Conservation (phyloP, 2,797 vertebrate genomes). For the Manis javanica region DNA sequence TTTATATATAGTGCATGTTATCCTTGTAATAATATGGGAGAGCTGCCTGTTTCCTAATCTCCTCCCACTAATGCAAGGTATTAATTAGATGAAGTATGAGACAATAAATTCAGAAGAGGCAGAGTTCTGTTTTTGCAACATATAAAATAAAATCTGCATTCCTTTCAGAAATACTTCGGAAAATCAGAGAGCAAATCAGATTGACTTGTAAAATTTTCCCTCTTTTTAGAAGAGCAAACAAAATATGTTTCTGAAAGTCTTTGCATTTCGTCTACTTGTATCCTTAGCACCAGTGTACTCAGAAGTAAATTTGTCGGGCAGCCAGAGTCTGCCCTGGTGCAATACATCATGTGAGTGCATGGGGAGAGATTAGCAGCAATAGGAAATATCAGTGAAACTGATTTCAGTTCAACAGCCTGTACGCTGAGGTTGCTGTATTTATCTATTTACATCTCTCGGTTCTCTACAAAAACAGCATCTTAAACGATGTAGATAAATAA, state of each 20-base stretch:
- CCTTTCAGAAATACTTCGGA: not conserved
- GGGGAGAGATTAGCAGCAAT: constrained; percentile 22
- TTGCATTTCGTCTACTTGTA: not conserved
- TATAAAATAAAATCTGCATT: not conserved
- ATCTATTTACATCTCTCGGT: constrained; percentile 60
- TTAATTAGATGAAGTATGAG: constrained; percentile 16
- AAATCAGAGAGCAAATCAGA: not conserved
- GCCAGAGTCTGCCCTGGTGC: not conserved
- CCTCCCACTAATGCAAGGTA: not conserved
- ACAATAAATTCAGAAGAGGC: constrained; percentile 7
- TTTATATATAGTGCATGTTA: not conserved
- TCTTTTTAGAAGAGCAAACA: constrained; percentile 19
- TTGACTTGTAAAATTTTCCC: not conserved
- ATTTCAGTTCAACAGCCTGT: constrained; percentile 1
- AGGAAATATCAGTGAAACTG: constrained; percentile 59
- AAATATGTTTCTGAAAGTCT: not conserved
- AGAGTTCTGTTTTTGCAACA: not conserved
- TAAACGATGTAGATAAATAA: constrained; percentile 76
- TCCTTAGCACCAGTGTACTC: not conserved
- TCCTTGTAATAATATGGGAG: not conserved
- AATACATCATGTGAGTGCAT: not conserved
- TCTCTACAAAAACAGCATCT: constrained; percentile 64
- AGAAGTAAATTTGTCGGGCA: not conserved
- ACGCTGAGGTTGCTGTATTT: constrained; percentile 21
- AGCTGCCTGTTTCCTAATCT: not conserved